phyloP scores from a whole-genome alignment of 2,888 invertebrate species.

The Drosophila nr. fundita region DNA sequence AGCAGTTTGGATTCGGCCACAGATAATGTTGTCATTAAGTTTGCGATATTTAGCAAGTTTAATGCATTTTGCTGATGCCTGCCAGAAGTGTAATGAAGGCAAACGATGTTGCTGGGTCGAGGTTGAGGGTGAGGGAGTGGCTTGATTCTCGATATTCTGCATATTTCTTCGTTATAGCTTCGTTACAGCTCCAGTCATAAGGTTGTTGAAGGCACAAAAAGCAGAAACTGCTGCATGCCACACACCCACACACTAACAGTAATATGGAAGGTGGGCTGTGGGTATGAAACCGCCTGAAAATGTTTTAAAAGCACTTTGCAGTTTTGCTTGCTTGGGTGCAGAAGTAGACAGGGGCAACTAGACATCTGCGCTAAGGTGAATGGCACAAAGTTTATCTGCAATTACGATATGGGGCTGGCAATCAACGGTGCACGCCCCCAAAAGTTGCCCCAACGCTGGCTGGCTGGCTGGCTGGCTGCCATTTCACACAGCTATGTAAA shows the following conservation, averaged over 20 bases:
- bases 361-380: slow-evolving; percentile 72
- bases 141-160: slow-evolving; percentile 37
- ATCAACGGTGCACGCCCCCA: slow-evolving; percentile 39
- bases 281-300: slow-evolving; percentile 39
- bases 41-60: slow-evolving; percentile 72
- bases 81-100: slow-evolving; percentile 64
- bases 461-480: slow-evolving; percentile 7
- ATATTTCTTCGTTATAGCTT: slow-evolving; percentile 64
- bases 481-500: slow-evolving; percentile 52
- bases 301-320: slow-evolving; percentile 76
- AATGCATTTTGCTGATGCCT: slow-evolving; percentile 72
- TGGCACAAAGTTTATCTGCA: slow-evolving; percentile 80
- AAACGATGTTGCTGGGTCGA: slow-evolving; percentile 28
- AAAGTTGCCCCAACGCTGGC: neutral
- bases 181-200: slow-evolving; percentile 45
- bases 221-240: slow-evolving; percentile 8
- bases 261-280: neutral
- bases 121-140: neutral
- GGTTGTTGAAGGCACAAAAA: slow-evolving; percentile 51
- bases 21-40: slow-evolving; percentile 72
- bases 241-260: neutral
- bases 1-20: slow-evolving; percentile 5
- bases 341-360: slow-evolving; percentile 42
- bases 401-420: slow-evolving; percentile 73
- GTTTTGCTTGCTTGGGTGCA: slow-evolving; percentile 21